Conservation (phyloP, 2,797 vertebrate species). For the Poecilia picta region DNA sequence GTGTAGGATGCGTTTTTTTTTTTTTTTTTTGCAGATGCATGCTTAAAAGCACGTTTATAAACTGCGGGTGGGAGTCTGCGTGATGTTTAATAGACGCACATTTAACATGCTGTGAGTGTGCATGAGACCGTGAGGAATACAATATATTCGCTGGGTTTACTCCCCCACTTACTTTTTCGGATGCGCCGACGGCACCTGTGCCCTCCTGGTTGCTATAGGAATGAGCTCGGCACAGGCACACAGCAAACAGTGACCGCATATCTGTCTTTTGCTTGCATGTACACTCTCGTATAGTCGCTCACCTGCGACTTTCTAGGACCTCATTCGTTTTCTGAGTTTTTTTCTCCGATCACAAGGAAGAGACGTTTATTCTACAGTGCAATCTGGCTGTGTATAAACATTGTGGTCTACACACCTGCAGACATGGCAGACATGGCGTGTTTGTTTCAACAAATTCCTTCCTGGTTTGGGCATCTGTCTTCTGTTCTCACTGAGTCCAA, state of each 20-base stretch:
- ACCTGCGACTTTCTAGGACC: neutral
- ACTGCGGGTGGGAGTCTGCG: constrained; percentile 11
- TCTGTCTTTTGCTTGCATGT: neutral
- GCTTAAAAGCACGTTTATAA: constrained; percentile 9
- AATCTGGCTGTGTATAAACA: neutral
- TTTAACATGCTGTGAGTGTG: neutral
- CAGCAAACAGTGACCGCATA: constrained; percentile 22
- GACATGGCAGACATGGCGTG: neutral
- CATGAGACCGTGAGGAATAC: constrained; percentile 1
- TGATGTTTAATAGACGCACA: neutral
- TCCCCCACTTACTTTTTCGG: constrained; percentile 26
- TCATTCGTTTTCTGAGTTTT: neutral
- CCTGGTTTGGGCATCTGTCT: neutral
- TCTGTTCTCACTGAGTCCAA: neutral
- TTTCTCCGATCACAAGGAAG: neutral
- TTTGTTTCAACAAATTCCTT: neutral
- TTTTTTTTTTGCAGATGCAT: constrained; percentile 8
- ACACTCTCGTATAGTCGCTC: too few relatives aligned
- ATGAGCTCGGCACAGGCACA: constrained; percentile 25
- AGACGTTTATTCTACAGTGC: neutral
- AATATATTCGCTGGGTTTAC: constrained; percentile 20
- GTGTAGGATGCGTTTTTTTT: neutral
- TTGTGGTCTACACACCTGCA: neutral
- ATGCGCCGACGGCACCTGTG: constrained; percentile 18
- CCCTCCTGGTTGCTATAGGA: constrained; percentile 58